Conservation (phyloP, 2,888 invertebrate genomes). For the Spilarctia lutea region DNA sequence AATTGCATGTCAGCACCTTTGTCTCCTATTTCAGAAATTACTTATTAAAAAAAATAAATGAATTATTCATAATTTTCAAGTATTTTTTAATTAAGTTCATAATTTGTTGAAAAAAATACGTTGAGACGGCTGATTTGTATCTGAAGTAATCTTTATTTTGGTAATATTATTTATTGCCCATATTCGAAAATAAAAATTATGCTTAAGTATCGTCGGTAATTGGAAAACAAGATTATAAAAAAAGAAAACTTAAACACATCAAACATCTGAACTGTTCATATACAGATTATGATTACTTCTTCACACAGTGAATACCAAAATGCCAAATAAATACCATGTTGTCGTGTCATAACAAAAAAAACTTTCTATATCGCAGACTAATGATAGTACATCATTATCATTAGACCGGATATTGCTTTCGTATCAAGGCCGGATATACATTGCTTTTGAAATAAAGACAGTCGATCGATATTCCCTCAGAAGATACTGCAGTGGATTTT, state of each 20-base stretch:
- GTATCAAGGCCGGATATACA: conserved; percentile 35
- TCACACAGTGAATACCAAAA: neutral
- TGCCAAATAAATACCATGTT: neutral
- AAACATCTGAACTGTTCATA: neutral
- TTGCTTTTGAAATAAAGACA: conserved; percentile 26
- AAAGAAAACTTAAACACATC: no score
- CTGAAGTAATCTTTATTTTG: no score
- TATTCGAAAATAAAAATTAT: no score
- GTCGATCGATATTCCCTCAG: conserved; percentile 30
- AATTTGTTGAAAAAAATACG: no score
- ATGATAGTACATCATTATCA: conserved; percentile 41
- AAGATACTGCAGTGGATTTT: conserved; percentile 3
- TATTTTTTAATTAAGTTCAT: neutral
- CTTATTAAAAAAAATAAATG: no score
- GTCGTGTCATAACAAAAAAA: conserved; percentile 22
- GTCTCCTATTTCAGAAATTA: no score
- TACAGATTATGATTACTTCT: neutral
- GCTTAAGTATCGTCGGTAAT: no score
- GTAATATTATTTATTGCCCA: no score
- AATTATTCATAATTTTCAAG: neutral
- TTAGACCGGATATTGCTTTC: conserved; percentile 46
- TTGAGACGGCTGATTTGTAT: neutral
- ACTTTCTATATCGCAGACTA: conserved; percentile 20
- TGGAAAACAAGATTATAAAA: no score
- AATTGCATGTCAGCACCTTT: no score